A percentile compares a stretch with the other conserved stretches of the same genome.
Conservation (phyloP, 2,888 invertebrate species). For the Heteropelma amictum region DNA sequence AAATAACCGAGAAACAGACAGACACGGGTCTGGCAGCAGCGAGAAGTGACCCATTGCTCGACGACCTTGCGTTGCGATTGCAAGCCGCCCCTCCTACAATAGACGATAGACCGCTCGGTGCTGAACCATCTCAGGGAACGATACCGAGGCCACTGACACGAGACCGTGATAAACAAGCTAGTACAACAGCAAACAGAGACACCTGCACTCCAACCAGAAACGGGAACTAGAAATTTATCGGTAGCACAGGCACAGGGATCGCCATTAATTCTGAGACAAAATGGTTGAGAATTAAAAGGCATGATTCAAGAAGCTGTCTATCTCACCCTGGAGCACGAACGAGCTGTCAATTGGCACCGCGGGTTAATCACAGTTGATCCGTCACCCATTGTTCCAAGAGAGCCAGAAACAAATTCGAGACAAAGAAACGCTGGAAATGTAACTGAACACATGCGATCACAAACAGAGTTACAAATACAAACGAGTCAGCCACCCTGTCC, state of each 20-base stretch:
- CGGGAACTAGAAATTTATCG: not conserved
- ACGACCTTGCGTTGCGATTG: not conserved
- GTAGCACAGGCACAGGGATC: not conserved
- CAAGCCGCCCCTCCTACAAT: not conserved
- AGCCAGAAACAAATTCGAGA: not conserved
- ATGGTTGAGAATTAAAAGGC: constrained; percentile 2
- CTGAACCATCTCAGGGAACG: not conserved
- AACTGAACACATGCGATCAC: not conserved
- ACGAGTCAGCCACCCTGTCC: not conserved
- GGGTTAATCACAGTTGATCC: not conserved
- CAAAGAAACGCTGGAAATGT: not conserved
- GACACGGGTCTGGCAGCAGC: not conserved
- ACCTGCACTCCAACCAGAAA: not conserved
- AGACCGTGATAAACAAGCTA: not conserved
- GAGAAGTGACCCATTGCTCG: not conserved
- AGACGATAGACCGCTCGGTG: not conserved
- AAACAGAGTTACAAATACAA: not conserved
- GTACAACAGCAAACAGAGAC: not conserved
- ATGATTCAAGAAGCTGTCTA: constrained; percentile 20
- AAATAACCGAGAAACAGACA: not conserved
- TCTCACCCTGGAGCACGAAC: not conserved
- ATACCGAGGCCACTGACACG: not conserved
- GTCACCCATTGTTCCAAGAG: not conserved
- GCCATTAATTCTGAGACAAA: constrained; percentile 11
- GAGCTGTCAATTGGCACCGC: not conserved